A percentile compares a stretch with the other conserved stretches of the same genome.
Conservation (phyloP, 2,888 invertebrate genomes). For the Prenolepis imparis region DNA sequence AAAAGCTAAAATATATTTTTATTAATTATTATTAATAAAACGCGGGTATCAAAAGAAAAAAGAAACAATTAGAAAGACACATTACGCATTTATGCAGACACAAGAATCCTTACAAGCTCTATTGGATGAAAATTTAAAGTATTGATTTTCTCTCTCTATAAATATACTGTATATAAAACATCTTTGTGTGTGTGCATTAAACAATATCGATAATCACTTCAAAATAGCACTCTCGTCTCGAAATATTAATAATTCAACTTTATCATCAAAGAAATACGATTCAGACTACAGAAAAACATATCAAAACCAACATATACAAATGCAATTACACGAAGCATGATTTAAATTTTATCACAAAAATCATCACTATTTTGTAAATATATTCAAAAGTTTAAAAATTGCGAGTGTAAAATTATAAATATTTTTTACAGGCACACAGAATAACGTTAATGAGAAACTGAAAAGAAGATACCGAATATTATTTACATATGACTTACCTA, state of each 20-base stretch:
- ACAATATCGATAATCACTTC: constrained; percentile 27
- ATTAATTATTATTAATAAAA: background rate
- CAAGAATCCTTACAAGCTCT: constrained; percentile 62
- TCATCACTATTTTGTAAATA: background rate
- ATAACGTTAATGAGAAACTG: background rate
- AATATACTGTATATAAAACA: constrained; percentile 23
- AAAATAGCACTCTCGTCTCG: background rate
- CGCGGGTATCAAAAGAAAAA: constrained; percentile 4
- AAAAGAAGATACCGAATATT: background rate
- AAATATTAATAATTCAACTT: constrained; percentile 26
- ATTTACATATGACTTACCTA: constrained; percentile 11
- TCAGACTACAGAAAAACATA: background rate
- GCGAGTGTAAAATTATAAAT: background rate
- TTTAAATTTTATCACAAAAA: background rate
- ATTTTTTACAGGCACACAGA: background rate
- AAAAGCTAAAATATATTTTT: background rate
- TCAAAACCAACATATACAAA: background rate
- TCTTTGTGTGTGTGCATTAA: constrained; percentile 19
- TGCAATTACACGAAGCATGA: background rate
- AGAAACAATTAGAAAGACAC: constrained; percentile 21
- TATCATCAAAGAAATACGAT: background rate
- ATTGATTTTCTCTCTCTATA: constrained; percentile 57
- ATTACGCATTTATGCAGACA: background rate
- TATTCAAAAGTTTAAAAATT: background rate
- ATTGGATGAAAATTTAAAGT: constrained; percentile 56